Base-by-base conservation (phyloP, 1,140 invertebrate genomes). In the Bombus confusus region DNA sequence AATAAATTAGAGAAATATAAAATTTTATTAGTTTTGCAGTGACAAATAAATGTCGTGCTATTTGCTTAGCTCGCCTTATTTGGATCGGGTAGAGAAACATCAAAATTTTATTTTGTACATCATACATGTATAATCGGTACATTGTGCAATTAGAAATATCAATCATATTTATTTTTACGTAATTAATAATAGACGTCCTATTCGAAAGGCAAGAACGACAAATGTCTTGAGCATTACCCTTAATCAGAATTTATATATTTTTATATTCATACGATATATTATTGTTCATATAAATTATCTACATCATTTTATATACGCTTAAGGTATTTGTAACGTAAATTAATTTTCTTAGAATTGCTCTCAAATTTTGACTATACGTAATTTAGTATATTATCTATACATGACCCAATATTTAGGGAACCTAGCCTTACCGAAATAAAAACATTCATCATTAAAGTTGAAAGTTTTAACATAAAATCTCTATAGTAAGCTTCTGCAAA, bases 141-240 rank as follows among this genome's bases (percentile, higher is more conserved):
- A 43, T 85, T 85, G 66, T 52, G 83, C 68, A 85, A 85, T 64
- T 43, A 28, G 64, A 68, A 77, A 79, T 78, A 52, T 43, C 57
- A 37, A 80, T 73, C 75, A 68, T 59, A 83, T 78, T 78, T 83
- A 85, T 85, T 64, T 85, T 74, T 85, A 85, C 66, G 34, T 68
- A 73, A 80, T 80, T 39, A 34, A 74, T 81, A 75, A 43, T 62
- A 59, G 43, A 41, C 31, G 25, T 47, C 43, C 37, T 66, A 39
- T 52, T 39, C 39, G 41, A 22, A 31, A 83, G 28, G 31, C 34
- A 34, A 66, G 15, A 43, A 47, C 34, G 13, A 39, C 22, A 22
- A 37, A 22, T 18, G 12, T 43, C 6, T 39, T 62, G 25, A 22
- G 34, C 62, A 74, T 64, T 41, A 64, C 15, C 18, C 9, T 34